These are phyloP conservation scores for Batillaria attramentaria DNA, from an alignment of 1,140 invertebrate species.

Conservation along the genomic window DNA sequence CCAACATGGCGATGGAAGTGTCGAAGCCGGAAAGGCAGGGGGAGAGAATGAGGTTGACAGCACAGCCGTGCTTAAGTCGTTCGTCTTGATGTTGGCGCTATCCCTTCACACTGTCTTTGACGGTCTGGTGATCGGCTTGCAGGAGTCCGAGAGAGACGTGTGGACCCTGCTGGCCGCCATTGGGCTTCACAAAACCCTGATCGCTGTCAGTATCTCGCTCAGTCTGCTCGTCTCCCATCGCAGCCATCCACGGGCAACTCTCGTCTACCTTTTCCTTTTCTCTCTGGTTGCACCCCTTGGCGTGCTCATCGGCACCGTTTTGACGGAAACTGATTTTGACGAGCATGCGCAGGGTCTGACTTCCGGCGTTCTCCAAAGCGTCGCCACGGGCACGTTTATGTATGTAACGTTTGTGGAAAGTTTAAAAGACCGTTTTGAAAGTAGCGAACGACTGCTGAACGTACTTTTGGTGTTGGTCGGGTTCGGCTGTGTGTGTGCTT, in stretches of 20 bases:
- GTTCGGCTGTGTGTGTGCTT: slow-evolving; percentile 18
- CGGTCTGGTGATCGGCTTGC: slow-evolving; percentile 48
- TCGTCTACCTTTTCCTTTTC: slow-evolving; percentile 68
- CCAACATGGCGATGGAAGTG: no score
- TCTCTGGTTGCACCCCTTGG: slow-evolving; percentile 79
- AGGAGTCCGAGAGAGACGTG: slow-evolving; percentile 75
- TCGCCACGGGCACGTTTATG: slow-evolving; percentile 92
- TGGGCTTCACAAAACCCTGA: slow-evolving; percentile 81
- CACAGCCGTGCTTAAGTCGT: slow-evolving; percentile 41
- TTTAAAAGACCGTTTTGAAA: slow-evolving; percentile 74
- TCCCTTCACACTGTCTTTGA: slow-evolving; percentile 54
- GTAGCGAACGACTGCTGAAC: slow-evolving; percentile 27
- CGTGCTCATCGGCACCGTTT: slow-evolving; percentile 76
- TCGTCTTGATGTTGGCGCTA: slow-evolving; percentile 50
- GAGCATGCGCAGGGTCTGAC: slow-evolving; percentile 53
- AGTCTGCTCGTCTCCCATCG: slow-evolving; percentile 76
- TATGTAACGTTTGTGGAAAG: slow-evolving; percentile 94
- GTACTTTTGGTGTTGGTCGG: slow-evolving; percentile 32
- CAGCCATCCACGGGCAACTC: slow-evolving; percentile 71
- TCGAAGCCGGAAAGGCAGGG: no score
- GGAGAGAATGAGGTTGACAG: no score
- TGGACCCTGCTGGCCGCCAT: slow-evolving; percentile 78
- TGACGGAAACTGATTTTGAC: slow-evolving; percentile 57
- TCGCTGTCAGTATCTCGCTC: slow-evolving; percentile 83
- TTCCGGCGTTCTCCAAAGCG: slow-evolving; percentile 74